These are phyloP conservation scores for Sisyra terminalis DNA, from an alignment of 2,888 invertebrate species.

Conservation along the genomic window DNA sequence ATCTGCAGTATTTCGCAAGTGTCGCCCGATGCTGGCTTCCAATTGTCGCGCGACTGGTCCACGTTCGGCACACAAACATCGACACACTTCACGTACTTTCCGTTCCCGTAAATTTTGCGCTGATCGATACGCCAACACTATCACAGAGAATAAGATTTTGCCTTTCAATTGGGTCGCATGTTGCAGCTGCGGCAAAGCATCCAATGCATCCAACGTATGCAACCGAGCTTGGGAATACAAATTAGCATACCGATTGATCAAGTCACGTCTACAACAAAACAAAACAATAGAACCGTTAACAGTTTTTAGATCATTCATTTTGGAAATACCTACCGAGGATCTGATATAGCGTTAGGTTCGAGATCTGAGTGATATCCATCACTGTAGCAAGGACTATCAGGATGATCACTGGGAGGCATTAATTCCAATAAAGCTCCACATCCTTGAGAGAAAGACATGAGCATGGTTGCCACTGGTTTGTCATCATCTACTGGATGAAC, in stretches of 20 bases:
- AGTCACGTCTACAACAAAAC: conserved; percentile 34
- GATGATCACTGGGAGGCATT: conserved; percentile 38
- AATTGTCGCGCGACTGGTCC: conserved; percentile 30
- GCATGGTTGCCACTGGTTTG: conserved; percentile 50
- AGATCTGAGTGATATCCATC: conserved; percentile 77
- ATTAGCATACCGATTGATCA: conserved; percentile 64
- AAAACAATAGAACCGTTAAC: conserved; percentile 4
- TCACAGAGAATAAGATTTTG: conserved; percentile 89
- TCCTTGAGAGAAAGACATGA: conserved; percentile 59
- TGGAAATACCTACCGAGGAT: conserved; percentile 4
- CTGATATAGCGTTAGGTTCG: conserved; percentile 28
- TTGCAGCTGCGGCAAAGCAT: conserved; percentile 60
- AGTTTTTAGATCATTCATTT: background rate
- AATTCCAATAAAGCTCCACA: conserved; percentile 60
- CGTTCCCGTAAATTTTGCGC: conserved; percentile 53
- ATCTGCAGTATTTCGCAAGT: conserved; percentile 52
- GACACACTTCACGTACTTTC: conserved; percentile 54
- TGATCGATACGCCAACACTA: conserved; percentile 70
- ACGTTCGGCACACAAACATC: conserved; percentile 24
- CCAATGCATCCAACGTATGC: conserved; percentile 73
- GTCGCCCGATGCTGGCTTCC: conserved; percentile 39
- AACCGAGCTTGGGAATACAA: conserved; percentile 74
- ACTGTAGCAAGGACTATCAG: conserved; percentile 39
- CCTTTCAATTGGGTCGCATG: conserved; percentile 81
- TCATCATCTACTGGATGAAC: conserved; percentile 24